These are phyloP conservation scores for Chamaetylas fuelleborni DNA, from an alignment of 2,113 vertebrate genomes.

Conservation along the genomic window DNA sequence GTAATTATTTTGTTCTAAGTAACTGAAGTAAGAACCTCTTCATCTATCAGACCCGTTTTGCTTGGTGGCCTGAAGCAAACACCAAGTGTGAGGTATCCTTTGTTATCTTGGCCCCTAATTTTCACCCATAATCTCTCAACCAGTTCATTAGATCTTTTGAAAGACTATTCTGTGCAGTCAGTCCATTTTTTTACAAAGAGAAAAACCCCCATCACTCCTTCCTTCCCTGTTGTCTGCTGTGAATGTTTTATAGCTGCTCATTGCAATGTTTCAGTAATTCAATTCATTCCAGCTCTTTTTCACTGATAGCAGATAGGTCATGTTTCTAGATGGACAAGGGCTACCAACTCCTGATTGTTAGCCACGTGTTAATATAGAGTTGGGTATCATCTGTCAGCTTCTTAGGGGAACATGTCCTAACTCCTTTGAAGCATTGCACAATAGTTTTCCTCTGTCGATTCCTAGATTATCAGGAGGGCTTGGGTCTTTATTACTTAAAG, in stretches of 20 bases:
- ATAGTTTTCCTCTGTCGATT: background rate
- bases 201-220: too few relatives aligned
- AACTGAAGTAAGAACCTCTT: background rate
- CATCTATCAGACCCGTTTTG: fast-evolving
- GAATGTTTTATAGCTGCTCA: background rate
- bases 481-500: background rate
- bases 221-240: background rate
- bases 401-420: background rate
- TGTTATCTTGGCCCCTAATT: background rate
- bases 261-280: background rate
- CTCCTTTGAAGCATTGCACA: background rate
- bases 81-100: background rate
- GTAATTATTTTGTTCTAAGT: background rate
- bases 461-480: background rate
- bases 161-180: background rate
- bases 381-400: background rate
- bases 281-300: background rate
- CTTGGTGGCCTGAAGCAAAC: background rate
- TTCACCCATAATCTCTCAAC: background rate
- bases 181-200: background rate
- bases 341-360: background rate
- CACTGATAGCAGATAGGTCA: background rate
- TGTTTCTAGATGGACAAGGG: background rate
- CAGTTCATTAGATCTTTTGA: background rate
- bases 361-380: background rate